phyloP scores from a whole-genome alignment of 2,888 invertebrate species.

The Automeris io region DNA sequence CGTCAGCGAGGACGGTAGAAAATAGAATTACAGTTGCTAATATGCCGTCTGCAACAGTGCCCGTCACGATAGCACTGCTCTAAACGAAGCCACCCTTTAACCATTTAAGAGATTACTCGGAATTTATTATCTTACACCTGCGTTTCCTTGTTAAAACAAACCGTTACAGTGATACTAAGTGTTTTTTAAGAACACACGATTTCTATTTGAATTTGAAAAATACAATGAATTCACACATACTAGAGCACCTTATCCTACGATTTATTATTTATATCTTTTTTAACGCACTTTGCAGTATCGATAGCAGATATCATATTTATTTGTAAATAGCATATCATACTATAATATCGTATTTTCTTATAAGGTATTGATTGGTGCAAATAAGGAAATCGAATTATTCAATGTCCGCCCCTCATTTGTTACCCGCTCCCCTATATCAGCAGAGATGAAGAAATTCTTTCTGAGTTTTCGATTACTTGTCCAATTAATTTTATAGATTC shows the following conservation, averaged over 20 bases:
- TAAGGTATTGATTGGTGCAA: constrained; percentile 74
- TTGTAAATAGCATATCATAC: too few relatives aligned
- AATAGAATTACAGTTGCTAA: constrained; percentile 73
- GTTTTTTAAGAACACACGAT: too few relatives aligned
- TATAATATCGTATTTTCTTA: constrained; percentile 59
- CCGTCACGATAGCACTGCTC: constrained; percentile 31
- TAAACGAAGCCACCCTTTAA: constrained; percentile 56
- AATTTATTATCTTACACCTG: constrained; percentile 49
- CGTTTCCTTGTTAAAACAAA: too few relatives aligned
- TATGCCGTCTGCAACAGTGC: constrained; percentile 66
- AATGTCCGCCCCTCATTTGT: constrained; percentile 77
- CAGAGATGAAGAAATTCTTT: constrained; percentile 76
- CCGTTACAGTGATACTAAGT: too few relatives aligned
- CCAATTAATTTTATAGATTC: constrained; percentile 77
- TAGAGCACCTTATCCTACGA: too few relatives aligned
- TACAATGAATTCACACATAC: too few relatives aligned
- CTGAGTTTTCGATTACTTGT: constrained; percentile 77
- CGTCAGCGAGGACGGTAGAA: constrained; percentile 68
- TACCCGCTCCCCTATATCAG: constrained; percentile 61
- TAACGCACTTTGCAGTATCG: constrained; percentile 19
- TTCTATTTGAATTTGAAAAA: too few relatives aligned
- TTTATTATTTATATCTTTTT: too few relatives aligned
- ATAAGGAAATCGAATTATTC: constrained; percentile 78
- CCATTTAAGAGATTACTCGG: constrained; percentile 53
- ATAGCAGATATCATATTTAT: too few relatives aligned